Evolutionary conservation across 2,113 vertebrate genomes (phyloP), one percentile per base, ranked within the genome.

Genomic region (Equus przewalskii): DNA sequence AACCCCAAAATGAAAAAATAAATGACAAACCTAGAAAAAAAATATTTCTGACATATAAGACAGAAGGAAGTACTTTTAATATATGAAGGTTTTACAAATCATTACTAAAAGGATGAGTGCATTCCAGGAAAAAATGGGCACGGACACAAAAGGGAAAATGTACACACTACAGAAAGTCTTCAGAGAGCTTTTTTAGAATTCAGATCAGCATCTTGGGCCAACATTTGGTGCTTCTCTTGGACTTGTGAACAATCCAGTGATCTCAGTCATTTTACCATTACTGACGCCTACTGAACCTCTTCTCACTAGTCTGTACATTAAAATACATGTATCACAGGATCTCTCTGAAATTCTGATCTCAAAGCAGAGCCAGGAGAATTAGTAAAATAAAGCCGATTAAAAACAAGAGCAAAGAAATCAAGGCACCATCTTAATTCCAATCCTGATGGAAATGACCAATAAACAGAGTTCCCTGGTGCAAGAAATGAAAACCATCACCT

Each of bases 321-420:
- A 10, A 70, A 6, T 67, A 44, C 1, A 4, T 14, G 2, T 41
- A 51, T 78, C 26, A 28, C 5, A 70, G 19, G 16, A 65, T 33
- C 21, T 88, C 46, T 56, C 62, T 51, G 86, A 69, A 54, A 69
- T 70, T 72, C 28, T 49, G 8, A 93, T 15, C 46, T 67, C 73
- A 75, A n/a, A 65, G 76, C 36, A 94, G n/a, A 89, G 49, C 7
- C 54, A 65, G n/a, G 19, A 70, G 10, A 67, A 76, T 79, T 73
- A 95, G 30, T 51, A 83, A 60, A 96, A 64, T 13, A 64, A 62
- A 84, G 69, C 16, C 11, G 49, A 88, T 78, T 87, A 33, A 89
- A 97, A 90, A 54, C 56, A 75, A 12, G 2, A 75, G 18, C 49
- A 89, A 97, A 78, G 26, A 85, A 95, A 83, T 67, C 10, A 73